Base-by-base conservation (phyloP, 2,888 invertebrate species). In the Automeris io region DNA sequence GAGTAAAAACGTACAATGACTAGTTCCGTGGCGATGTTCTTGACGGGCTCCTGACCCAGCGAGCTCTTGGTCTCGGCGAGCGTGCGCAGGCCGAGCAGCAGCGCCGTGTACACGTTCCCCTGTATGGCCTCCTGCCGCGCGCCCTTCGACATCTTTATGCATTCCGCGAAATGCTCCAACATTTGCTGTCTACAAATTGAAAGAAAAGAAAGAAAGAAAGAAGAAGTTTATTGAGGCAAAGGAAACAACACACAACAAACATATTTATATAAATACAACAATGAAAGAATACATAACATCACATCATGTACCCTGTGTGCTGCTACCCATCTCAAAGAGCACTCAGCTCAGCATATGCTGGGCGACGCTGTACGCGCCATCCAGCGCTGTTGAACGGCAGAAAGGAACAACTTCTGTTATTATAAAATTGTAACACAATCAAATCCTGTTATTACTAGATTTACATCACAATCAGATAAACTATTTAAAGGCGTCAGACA, bases 81-180 rank as follows among this genome's bases (percentile, higher is more conserved):
- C 12, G 94, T 93, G 66, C 96, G 93, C 55, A 99, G 80, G 0
- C 98, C 97, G 52, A 95, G 91, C 35, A 99, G 78, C 18, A 99
- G 82, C 0, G 98, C 97, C 0, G 98, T 96, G 70, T 98, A 96
- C 37, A 99, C 95, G 73, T 99, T 99, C 85, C 98, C 94, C 75
- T 98, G 98, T 11, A 94, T 94, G 1, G 98, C 98, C 71, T 98
- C 98, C 62, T 97, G 97, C 7, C 98, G 90, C 0, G 93, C 91
- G 7, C 96, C 96, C 67, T 98, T 98, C 0, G 97, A 95, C 67
- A 96, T 95, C 56, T 93, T 92, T 54, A 98, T 95, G 69, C 97
- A 98, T 69, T 98, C 98, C 13, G 92, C 91, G 69, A 99, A 99
- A 70, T 99, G 99, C 51, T 98, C 96, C 36, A 99, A 83, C 94